Conservation (phyloP, 2,113 vertebrate genomes). For the Leptodactylus fuscus region DNA sequence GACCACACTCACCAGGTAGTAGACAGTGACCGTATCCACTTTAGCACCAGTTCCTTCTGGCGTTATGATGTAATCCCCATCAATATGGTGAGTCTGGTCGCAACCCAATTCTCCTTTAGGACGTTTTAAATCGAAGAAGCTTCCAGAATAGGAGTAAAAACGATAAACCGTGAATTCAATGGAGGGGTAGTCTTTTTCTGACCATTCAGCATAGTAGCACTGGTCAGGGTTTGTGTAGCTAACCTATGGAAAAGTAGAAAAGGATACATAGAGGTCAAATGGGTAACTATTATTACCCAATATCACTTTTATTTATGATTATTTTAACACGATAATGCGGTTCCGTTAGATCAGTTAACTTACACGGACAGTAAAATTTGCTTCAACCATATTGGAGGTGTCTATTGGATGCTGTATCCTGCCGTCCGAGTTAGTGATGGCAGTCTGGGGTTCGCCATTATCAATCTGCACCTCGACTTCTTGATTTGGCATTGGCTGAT, state of each 20-base stretch:
- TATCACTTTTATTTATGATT: too few species aligned
- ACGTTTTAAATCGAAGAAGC: constrained; percentile 70
- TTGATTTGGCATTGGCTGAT: constrained; percentile 60
- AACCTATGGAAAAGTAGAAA: constrained; percentile 62
- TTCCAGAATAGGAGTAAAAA: constrained; percentile 73
- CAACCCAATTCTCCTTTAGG: constrained; percentile 66
- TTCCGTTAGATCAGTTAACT: too few species aligned
- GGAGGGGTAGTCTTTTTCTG: constrained; percentile 32
- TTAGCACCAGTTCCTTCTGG: constrained; percentile 58
- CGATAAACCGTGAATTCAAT: constrained; percentile 56
- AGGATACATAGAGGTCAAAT: too few species aligned
- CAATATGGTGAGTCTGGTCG: constrained; percentile 62
- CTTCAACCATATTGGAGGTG: constrained; percentile 63
- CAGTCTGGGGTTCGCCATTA: constrained; percentile 63
- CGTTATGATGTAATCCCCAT: constrained; percentile 66
- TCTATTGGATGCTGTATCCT: constrained; percentile 68
- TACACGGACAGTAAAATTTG: constrained; percentile 30
- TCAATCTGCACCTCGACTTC: constrained; percentile 68
- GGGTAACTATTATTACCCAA: too few species aligned
- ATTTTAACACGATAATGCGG: too few species aligned
- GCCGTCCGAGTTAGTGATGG: constrained; percentile 68
- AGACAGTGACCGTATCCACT: constrained; percentile 62
- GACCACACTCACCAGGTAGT: constrained; percentile 69
- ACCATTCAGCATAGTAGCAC: constrained; percentile 68
- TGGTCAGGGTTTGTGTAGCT: constrained; percentile 61